Evolutionary conservation across 1,140 invertebrate species (phyloP), one percentile per base, ranked within the genome.

Genomic region (Sogatella furcifera): DNA sequence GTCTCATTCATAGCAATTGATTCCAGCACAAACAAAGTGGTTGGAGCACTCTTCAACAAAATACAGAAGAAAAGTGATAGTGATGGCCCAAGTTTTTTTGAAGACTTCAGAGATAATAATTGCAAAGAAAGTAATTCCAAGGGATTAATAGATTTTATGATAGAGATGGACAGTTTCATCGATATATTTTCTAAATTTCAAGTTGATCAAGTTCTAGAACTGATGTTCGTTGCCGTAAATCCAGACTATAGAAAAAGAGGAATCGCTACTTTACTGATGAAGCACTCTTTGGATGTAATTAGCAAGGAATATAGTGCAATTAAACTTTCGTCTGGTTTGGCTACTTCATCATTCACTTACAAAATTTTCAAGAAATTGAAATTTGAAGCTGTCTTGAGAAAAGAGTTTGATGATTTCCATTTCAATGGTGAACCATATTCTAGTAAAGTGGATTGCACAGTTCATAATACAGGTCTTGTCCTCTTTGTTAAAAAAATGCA

Each of bases 361-460:
- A 49, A 49, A 49, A 49, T 49, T 49, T 17, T 17, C 3, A 49
- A 49, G 21, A 49, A 49, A 22, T 11, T 49, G 21, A 6, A 49
- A 10, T 49, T 49, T 49, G 46, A 19, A 19, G 46, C 22, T 44
- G 19, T 57, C n/a, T 57, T 57, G 17, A 15, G 10, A 21, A 34
- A 21, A 17, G 42, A 57, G 55, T 67, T 63, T 22, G 70, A 58
- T 57, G 58, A 66, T 9, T 65, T 67, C 43, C 64, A 38, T 24
- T 69, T 67, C 59, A 58, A 65, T 57, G 69, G 70, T 71, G 72
- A 71, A 60, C 41, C 42, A 43, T 60, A 38, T 46, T 55, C 43
- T 60, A n/a, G 15, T 22, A 44, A 59, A 59, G 31, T 28, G 44
- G 19, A 49, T 24, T 49, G 13, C 28, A 10, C 14, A n/a, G 15